Conservation (phyloP, 2,888 invertebrate species). For the Synergus itoensis region DNA sequence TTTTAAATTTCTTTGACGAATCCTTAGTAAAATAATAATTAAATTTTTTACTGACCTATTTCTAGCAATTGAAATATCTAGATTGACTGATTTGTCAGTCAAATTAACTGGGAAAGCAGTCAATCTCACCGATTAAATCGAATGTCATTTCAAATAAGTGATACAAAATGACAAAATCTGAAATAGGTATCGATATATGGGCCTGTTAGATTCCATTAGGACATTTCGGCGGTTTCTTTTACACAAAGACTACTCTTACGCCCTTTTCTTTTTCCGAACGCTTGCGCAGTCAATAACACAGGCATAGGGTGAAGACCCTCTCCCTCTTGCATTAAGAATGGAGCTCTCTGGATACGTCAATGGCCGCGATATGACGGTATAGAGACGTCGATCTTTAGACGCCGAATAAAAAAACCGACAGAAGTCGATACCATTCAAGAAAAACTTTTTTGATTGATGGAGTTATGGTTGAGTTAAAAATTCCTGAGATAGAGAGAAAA, state of each 20-base stretch:
- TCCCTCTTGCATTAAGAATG: slow-evolving; percentile 56
- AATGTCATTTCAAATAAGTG: neutral
- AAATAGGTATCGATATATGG: neutral
- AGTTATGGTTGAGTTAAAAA: neutral
- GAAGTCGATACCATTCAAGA: neutral
- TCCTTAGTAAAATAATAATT: no score
- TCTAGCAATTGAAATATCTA: no score
- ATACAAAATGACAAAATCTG: neutral
- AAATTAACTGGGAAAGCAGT: no score
- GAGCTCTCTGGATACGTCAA: slow-evolving; percentile 38
- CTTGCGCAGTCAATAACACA: slow-evolving; percentile 56
- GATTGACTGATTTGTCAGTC: no score
- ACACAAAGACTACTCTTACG: slow-evolving; percentile 54
- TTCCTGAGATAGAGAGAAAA: neutral
- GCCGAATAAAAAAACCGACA: slow-evolving; percentile 6
- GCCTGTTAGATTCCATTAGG: slow-evolving; percentile 56
- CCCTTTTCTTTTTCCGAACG: slow-evolving; percentile 53
- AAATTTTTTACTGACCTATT: no score
- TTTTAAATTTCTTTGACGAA: no score
- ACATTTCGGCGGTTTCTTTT: slow-evolving; percentile 58
- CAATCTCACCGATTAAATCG: neutral
- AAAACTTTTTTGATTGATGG: neutral
- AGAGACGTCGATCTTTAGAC: slow-evolving; percentile 10
- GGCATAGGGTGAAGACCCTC: slow-evolving; percentile 55
- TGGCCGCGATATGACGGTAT: slow-evolving; percentile 24